Evolutionary conservation across 2,888 invertebrate species (phyloP), one percentile per base, ranked within the genome.

Genomic region (Hermodice carunculata): DNA sequence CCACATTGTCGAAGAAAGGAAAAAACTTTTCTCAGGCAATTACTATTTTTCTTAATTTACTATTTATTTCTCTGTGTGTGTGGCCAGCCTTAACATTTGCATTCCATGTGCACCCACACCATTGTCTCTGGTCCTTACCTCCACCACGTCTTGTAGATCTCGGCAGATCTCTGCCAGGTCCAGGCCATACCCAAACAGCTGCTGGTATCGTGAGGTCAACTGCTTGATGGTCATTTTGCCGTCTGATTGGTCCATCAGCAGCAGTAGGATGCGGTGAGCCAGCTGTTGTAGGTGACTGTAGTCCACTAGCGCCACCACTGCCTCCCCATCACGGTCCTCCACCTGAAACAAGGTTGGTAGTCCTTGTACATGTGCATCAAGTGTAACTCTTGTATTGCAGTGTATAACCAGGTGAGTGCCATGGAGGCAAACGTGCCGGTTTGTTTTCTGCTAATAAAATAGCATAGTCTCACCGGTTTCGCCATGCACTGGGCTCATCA

Each of bases 241-340:
- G 6, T 64, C 70, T 0, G 64, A 34, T 8, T 89, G 88, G 64
- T 90, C 89, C 86, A 91, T 88, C 62, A 92, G 84, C 42, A 92
- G 80, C 57, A 89, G 86, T 77, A 91, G 89, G 59, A 89, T 87
- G 67, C 89, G 88, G 11, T 89, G 77, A 49, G 88, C 87, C 64
- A 89, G 79, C 64, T 87, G 84, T 70, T 88, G 87, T 31, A 88
- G 76, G 56, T 86, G 86, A n/a, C 86, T 86, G 51, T 87, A 86
- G 67, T 90, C 89, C 26, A 89, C 86, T 8, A 89, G 82, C 26
- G 87, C 83, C 14, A 91, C 54, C 54, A 73, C 52, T 24, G 46
- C 24, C 31, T 49, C 32, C 22, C 71, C 73, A n/a, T 48, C 51
- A 43, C 43, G 28, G n/a, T 32, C 37, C 51, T 69, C 64, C 19